Percentiles rank a stretch among this genome's conserved stretches.
These are phyloP conservation scores for Ptilonorhynchus violaceus DNA, from an alignment of 2,113 vertebrate genomes.

Conservation along the genomic window DNA sequence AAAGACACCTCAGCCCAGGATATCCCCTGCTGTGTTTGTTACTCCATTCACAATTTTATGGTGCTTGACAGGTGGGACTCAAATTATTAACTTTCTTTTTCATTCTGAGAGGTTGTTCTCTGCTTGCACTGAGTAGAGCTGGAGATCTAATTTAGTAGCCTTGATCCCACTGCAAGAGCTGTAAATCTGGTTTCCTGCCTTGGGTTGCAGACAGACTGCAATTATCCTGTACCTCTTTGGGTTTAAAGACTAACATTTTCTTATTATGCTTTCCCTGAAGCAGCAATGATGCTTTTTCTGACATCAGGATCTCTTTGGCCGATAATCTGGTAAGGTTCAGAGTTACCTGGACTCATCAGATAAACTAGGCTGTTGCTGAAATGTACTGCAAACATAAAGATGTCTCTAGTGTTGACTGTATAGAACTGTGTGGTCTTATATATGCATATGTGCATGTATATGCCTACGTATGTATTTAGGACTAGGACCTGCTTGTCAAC, in stretches of 20 bases:
- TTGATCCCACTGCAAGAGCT: background rate
- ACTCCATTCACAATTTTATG: background rate
- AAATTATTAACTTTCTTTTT: background rate
- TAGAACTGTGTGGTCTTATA: background rate
- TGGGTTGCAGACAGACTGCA: background rate
- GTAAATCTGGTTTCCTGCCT: background rate
- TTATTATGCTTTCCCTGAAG: background rate
- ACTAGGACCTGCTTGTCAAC: background rate
- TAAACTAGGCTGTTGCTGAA: background rate
- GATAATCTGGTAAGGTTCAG: background rate
- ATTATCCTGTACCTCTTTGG: background rate
- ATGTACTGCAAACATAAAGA: background rate
- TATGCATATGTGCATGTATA: background rate
- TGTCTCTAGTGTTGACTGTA: background rate
- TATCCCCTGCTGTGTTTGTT: background rate
- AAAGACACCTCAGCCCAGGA: background rate
- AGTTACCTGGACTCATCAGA: background rate
- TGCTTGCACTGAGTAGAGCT: background rate
- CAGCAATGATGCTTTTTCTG: background rate
- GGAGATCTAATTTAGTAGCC: background rate
- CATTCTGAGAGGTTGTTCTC: background rate
- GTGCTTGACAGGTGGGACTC: background rate
- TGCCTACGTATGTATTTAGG: background rate
- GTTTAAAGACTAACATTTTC: background rate
- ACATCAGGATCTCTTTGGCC: background rate